Base-by-base conservation (phyloP, 1,140 invertebrate species). In the Panulirus ornatus region DNA sequence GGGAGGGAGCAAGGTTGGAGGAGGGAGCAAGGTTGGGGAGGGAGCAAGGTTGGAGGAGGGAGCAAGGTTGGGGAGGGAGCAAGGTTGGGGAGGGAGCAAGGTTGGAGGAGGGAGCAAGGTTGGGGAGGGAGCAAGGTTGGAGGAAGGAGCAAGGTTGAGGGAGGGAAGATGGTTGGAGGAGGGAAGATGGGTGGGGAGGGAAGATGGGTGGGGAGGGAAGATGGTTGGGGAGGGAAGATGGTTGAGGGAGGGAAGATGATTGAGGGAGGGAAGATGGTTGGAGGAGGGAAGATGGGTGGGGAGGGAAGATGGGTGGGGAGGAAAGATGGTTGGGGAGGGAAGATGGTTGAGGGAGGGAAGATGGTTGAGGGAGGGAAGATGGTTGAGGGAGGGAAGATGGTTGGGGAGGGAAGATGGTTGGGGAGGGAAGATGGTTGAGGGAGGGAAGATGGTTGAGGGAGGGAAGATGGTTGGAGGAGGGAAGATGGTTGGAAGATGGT, bases 61-160 rank as follows among this genome's bases (percentile, higher is more conserved):
- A 38, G 70, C 42, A 73, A 73, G 36, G 42, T 73, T 38, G 36
- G 70, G 36, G 78, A 81, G 78, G 30, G 78, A 58, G 47, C 34
- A 34, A 34, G 42, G 36, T 73, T 51, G 78, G n/a, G 76, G 27
- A 30, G 76, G 51, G 42, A 51, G 42, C 70, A 38, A 73, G 36
- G 42, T 34, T n/a, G 70, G 76, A n/a, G 30, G 51, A 30, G 51
- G n/a, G 51, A 27, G 42, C n/a, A 79, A 34, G 73, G 44, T 0
- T 63, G n/a, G 30, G 27, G 27, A 9, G 54, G 40, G 51, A 0
- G 51, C 30, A 1, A 30, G 66, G 30, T n/a, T 19, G 63, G 19
- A 38, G 36, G 0, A 14, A 11, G 8, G 63, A 27, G 63, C 3
- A 27, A 16, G 40, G 66, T 40, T n/a, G 54, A 51, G 36, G 16